Base-by-base conservation (phyloP, 2,113 vertebrate genomes). In the Neodon shergylaensis region DNA sequence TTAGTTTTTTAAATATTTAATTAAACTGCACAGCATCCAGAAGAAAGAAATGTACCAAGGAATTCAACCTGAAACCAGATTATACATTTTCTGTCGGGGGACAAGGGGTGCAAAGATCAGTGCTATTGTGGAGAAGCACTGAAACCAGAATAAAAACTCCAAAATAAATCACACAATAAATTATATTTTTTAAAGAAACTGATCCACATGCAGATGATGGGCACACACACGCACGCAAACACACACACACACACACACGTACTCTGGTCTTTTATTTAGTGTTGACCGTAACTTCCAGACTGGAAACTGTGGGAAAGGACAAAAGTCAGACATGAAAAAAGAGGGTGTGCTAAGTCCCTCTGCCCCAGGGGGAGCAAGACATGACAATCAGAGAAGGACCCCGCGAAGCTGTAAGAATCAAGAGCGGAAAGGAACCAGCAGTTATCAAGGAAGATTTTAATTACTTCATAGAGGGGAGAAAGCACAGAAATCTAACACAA, bases 151-250 rank as follows among this genome's bases (percentile, higher is more conserved):
- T 74, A 87, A 68, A 83, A 97, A 83, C 14, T 70, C 73, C 82
- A 94, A 92, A 96, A 94, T 88, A 96, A 95, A 95, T 95, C 96
- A 93, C 88, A 97, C 58, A 98, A 97, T 97, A 98, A 97, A 95
- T 98, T 97, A 96, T 92, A 58, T 87, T 92, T 96, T 84, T 79
- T 52, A 84, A 78, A 84, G 92, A 94, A 96, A 92, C 12, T 22
- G 83, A 94, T 72, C 58, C 70, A 96, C 92, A 91, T 85, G 78
- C 93, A 77, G 88, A 89, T n/a, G 39, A 94, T 86, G 76, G 47
- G 58, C 52, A n/a, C 31, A 28, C 24, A 12, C 42, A 5, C 52
- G 6, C 74, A 24, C 42, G 44, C 31, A 12, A 21, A 42, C 26
- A 68, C 42, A 21, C 44, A 47, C 52, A 16, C 52, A 16, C 52